Conservation (phyloP, 2,797 vertebrate genomes). For the Takifugu ocellatus region DNA sequence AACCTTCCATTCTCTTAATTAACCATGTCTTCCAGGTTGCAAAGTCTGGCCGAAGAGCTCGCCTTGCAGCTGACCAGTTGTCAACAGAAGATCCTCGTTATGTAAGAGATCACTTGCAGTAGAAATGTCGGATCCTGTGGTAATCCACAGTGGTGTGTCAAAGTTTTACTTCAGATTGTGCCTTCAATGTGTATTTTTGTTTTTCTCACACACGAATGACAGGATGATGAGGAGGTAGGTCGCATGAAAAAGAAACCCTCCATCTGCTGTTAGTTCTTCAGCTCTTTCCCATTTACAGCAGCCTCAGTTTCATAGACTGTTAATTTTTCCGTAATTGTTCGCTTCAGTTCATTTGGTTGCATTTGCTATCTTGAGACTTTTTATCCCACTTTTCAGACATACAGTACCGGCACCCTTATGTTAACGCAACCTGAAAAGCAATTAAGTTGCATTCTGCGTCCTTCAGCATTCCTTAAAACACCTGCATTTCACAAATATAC, state of each 20-base stretch:
- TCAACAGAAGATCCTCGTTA: slow-evolving; percentile 72
- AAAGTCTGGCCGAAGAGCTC: slow-evolving; percentile 85
- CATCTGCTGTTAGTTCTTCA: slow-evolving; percentile 48
- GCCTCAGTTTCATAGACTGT: slow-evolving; percentile 1
- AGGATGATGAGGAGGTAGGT: slow-evolving; percentile 72
- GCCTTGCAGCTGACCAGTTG: slow-evolving; percentile 69
- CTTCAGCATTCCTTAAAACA: slow-evolving; percentile 19
- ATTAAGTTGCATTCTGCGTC: slow-evolving; percentile 18
- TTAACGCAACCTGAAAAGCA: slow-evolving; percentile 9
- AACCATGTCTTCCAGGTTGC: slow-evolving; percentile 65
- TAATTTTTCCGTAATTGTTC: slow-evolving; percentile 4
- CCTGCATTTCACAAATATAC: not conserved
- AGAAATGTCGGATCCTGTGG: slow-evolving; percentile 73
- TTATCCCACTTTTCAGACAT: not conserved
- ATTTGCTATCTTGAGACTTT: slow-evolving; percentile 13
- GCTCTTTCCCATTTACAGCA: slow-evolving; percentile 30
- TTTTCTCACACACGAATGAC: slow-evolving; percentile 54
- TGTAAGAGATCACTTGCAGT: slow-evolving; percentile 71
- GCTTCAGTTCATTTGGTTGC: slow-evolving; percentile 6
- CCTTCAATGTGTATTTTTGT: slow-evolving; percentile 43
- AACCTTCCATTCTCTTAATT: not conserved
- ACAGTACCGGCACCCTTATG: too few species aligned
- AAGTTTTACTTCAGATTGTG: slow-evolving; percentile 12
- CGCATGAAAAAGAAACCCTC: slow-evolving; percentile 22
- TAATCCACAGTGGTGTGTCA: slow-evolving; percentile 4